phyloP scores from a whole-genome alignment of 2,797 vertebrate species.

The Sebastes minor region DNA sequence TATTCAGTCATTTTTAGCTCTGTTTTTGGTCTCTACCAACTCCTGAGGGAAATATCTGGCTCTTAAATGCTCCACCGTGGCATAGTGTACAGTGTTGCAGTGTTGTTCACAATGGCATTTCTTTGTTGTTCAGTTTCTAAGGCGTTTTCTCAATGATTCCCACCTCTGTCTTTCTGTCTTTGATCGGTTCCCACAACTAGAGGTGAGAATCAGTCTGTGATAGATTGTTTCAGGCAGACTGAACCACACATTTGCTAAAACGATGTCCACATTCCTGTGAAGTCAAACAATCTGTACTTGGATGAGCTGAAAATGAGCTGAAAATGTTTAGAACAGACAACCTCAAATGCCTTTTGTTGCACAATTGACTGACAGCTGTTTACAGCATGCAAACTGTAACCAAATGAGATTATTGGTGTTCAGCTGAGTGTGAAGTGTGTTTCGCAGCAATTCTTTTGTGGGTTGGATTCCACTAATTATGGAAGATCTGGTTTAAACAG shows the following conservation, averaged over 20 bases:
- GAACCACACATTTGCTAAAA: constrained; percentile 22
- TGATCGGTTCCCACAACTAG: not conserved
- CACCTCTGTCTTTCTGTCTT: not conserved
- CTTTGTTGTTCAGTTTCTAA: not conserved
- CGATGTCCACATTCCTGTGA: constrained; percentile 18
- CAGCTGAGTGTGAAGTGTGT: constrained; percentile 49
- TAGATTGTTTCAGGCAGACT: constrained; percentile 15
- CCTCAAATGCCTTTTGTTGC: constrained; percentile 45
- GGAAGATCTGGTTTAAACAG: constrained; percentile 57
- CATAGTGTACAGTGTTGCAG: not conserved
- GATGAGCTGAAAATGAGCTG: constrained; percentile 42
- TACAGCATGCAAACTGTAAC: constrained; percentile 47
- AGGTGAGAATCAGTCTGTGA: constrained; percentile 13
- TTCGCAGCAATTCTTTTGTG: constrained; percentile 41
- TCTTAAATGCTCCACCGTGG: not conserved
- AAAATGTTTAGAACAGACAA: constrained; percentile 48
- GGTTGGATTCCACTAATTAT: constrained; percentile 53
- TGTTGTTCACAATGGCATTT: not conserved
- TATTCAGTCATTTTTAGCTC: not conserved
- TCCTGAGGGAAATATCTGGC: not conserved
- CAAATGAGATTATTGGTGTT: constrained; percentile 57
- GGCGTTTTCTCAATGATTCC: not conserved
- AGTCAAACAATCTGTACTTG: constrained; percentile 9
- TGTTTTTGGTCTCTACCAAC: not conserved
- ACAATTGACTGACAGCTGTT: constrained; percentile 56